Evolutionary conservation across 2,888 invertebrate genomes (phyloP).

Genomic region (Mythimna vitellina): DNA sequence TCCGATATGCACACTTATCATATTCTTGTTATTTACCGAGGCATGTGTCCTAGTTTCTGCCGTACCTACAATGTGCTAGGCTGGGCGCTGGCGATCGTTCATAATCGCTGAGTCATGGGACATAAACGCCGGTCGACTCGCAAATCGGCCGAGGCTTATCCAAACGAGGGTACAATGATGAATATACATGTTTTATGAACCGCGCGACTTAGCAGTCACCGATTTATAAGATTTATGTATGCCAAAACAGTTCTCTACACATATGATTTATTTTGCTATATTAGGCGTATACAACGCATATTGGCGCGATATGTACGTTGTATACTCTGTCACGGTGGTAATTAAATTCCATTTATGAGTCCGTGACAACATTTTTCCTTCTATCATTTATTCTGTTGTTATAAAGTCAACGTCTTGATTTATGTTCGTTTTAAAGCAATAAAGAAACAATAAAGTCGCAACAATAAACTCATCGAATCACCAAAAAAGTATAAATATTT

Average conservation of each 20-base stretch:
- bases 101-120: slow-evolving; percentile 45
- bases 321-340: not conserved
- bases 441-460: slow-evolving; percentile 12
- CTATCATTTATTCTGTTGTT: no score
- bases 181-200: slow-evolving; percentile 32
- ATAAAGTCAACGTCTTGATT: slow-evolving; percentile 16
- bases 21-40: slow-evolving; percentile 20
- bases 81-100: slow-evolving; percentile 5
- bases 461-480: slow-evolving; percentile 8
- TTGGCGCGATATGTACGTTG: not conserved
- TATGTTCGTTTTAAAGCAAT: slow-evolving; percentile 10
- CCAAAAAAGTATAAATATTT: not conserved
- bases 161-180: slow-evolving; percentile 39
- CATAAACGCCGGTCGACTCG: slow-evolving; percentile 14
- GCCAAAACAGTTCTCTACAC: slow-evolving; percentile 14
- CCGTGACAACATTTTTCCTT: not conserved
- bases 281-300: not conserved
- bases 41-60: slow-evolving; percentile 34
- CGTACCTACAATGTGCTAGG: slow-evolving; percentile 9
- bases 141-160: slow-evolving; percentile 27
- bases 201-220: slow-evolving; percentile 16
- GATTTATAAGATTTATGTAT: slow-evolving; percentile 34
- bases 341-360: slow-evolving; percentile 4
- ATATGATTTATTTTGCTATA: slow-evolving; percentile 21
- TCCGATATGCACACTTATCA: slow-evolving; percentile 13